phyloP scores from a whole-genome alignment of 2,888 invertebrate species.

The Euzetes globulus region DNA sequence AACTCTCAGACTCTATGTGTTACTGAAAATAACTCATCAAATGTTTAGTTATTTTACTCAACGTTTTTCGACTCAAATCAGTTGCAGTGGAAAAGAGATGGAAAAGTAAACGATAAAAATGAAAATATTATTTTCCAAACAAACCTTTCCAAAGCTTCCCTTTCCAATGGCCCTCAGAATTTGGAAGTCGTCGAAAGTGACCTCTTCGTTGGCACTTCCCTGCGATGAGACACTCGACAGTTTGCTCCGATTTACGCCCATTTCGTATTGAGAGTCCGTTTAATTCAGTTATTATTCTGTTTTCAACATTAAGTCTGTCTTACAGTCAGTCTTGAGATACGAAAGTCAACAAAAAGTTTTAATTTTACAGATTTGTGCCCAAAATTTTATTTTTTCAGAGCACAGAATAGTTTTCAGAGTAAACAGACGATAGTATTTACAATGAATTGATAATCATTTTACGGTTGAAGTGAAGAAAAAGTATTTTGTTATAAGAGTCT shows the following conservation, averaged over 20 bases:
- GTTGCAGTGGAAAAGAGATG: no score
- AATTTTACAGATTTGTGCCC: no score
- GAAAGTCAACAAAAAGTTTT: neutral
- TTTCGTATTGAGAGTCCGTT: neutral
- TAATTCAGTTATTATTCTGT: neutral
- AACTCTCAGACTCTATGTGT: neutral
- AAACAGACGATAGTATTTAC: no score
- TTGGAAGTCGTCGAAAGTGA: constrained; percentile 76
- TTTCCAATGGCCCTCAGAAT: constrained; percentile 74
- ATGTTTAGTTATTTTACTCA: neutral
- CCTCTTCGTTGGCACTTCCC: constrained; percentile 44
- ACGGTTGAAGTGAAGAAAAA: neutral
- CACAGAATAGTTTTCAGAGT: no score
- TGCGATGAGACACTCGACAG: constrained; percentile 23
- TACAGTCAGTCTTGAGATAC: neutral
- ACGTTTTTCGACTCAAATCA: no score
- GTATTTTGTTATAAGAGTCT: neutral
- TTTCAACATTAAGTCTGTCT: neutral
- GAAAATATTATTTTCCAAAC: constrained; percentile 43
- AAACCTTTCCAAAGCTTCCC: constrained; percentile 79
- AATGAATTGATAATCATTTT: no score
- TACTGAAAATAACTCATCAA: neutral
- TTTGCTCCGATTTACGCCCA: constrained; percentile 33
- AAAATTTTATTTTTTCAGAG: no score
- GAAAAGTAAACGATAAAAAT: neutral